Conservation (phyloP, 2,888 invertebrate species). For the Pyrocoelia pectoralis region DNA sequence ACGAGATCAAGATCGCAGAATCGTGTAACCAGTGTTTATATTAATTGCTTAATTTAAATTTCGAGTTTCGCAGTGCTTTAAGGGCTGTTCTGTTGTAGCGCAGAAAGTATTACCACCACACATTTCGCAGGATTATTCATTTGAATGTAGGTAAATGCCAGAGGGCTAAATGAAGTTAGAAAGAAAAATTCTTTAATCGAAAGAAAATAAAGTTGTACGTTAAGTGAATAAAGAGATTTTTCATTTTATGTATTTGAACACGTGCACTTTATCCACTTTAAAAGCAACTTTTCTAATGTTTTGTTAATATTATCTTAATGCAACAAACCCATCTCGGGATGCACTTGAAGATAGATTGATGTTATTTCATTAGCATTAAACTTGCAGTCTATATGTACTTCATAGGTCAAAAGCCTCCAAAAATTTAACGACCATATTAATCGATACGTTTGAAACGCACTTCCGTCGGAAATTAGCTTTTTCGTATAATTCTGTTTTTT, state of each 20-base stretch:
- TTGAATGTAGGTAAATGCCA: too few species aligned
- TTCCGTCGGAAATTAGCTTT: background rate
- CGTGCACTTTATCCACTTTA: constrained; percentile 19
- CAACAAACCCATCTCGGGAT: constrained; percentile 30
- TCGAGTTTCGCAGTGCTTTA: too few species aligned
- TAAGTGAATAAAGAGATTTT: constrained; percentile 9
- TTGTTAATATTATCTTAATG: constrained; percentile 30
- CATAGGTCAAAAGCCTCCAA: constrained; percentile 21
- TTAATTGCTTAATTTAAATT: too few species aligned
- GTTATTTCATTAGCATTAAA: constrained; percentile 26
- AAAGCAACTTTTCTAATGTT: constrained; percentile 20
- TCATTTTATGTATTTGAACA: constrained; percentile 19
- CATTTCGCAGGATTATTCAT: too few species aligned
- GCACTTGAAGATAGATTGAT: constrained; percentile 37
- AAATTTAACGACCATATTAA: constrained; percentile 21
- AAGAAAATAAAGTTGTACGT: constrained; percentile 17
- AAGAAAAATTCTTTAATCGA: background rate
- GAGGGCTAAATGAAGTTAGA: too few species aligned
- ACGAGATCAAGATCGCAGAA: too few species aligned
- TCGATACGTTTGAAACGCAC: constrained; percentile 11
- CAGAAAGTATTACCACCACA: too few species aligned
- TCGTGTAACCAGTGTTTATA: too few species aligned
- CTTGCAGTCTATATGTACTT: background rate
- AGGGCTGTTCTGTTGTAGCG: too few species aligned
- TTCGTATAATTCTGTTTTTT: background rate